These are phyloP conservation scores for Phylloscopus whistleri DNA, from an alignment of 2,113 vertebrate species.

Conservation along the genomic window DNA sequence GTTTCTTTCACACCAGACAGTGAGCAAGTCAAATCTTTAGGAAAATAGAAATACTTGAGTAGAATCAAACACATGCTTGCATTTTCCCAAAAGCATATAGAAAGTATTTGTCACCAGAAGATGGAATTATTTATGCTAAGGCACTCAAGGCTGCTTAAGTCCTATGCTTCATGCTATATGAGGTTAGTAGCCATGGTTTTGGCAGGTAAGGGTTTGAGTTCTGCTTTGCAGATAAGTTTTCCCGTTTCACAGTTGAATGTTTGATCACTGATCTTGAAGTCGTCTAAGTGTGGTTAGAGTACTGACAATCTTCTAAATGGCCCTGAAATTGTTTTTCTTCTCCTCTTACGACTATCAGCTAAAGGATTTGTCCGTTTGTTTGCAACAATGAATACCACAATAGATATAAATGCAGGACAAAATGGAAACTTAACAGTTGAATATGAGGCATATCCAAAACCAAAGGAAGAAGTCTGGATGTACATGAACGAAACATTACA, in stretches of 20 bases:
- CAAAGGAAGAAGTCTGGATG: constrained; percentile 79
- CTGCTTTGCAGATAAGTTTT: constrained; percentile 10
- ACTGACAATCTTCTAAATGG: neutral
- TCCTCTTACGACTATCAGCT: constrained; percentile 69
- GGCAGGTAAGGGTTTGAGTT: constrained; percentile 7
- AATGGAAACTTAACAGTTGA: constrained; percentile 82
- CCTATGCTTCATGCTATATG: neutral
- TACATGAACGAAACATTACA: constrained; percentile 80
- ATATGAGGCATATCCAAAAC: constrained; percentile 88
- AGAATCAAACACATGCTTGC: neutral
- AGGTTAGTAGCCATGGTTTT: neutral
- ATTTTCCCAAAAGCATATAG: neutral
- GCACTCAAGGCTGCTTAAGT: neutral
- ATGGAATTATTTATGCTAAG: neutral
- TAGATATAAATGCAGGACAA: constrained; percentile 88
- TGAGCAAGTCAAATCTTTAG: neutral
- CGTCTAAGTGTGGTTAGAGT: neutral
- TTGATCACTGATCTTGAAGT: neutral
- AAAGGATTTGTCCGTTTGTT: constrained; percentile 86
- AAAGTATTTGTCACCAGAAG: neutral
- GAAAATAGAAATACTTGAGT: neutral
- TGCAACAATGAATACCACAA: constrained; percentile 76
- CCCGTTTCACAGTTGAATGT: neutral
- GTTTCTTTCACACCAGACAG: neutral
- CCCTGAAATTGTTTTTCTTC: constrained; percentile 21